Evolutionary conservation across 2,113 vertebrate genomes (phyloP).

Genomic region (Gymnobelideus leadbeateri): DNA sequence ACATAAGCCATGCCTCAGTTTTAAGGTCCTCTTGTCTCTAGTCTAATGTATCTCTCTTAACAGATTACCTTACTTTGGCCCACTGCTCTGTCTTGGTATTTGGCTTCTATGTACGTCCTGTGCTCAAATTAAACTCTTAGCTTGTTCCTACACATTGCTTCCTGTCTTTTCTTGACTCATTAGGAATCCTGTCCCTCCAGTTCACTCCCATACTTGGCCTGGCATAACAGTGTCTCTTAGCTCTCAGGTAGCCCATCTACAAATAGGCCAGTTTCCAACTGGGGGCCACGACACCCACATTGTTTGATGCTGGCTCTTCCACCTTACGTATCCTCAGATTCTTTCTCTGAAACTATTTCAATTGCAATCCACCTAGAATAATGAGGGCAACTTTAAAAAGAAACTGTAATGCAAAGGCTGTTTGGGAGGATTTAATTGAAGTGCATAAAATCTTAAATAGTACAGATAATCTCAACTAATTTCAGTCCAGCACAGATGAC

Average conservation of each 20-base stretch:
- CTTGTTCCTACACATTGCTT: background rate
- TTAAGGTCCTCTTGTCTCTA: background rate
- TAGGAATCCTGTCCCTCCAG: background rate
- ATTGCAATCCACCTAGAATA: conserved; percentile 55
- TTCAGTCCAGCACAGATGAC: conserved; percentile 73
- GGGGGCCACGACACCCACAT: background rate
- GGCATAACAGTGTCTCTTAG: background rate
- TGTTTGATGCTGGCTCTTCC: background rate
- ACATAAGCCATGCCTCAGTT: background rate
- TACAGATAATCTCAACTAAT: conserved; percentile 78
- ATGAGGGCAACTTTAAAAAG: conserved; percentile 23
- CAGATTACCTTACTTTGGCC: background rate
- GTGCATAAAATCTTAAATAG: conserved; percentile 72
- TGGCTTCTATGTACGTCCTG: background rate
- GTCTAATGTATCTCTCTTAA: background rate
- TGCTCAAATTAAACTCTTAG: background rate
- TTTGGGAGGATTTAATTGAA: conserved; percentile 72
- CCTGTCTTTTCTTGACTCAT: fast-evolving
- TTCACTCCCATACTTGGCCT: background rate
- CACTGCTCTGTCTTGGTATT: too few species aligned
- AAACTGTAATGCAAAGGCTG: conserved; percentile 26
- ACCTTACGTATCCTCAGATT: conserved; percentile 16
- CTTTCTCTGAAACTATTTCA: conserved; percentile 36
- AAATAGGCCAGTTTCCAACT: background rate
- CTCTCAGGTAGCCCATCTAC: background rate